phyloP scores from a whole-genome alignment of 2,113 vertebrate species.

The Australoheros scitulus region DNA sequence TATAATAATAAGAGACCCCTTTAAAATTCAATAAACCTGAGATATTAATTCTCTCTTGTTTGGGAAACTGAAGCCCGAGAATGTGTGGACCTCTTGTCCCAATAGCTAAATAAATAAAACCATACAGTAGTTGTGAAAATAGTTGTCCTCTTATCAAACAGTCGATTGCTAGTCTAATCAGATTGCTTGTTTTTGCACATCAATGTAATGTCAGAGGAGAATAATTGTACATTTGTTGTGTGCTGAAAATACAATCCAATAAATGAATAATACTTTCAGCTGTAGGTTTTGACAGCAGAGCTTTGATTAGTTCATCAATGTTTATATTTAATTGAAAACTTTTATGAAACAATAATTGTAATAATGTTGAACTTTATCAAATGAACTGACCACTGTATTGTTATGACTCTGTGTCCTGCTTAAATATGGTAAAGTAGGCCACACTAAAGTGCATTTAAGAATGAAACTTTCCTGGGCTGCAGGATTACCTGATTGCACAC shows the following conservation, averaged over 20 bases:
- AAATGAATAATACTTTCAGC: too few relatives aligned
- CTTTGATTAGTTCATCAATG: not conserved
- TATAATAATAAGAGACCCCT: not conserved
- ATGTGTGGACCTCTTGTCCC: not conserved
- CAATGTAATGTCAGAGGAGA: not conserved
- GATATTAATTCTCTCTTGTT: not conserved
- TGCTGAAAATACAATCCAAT: not conserved
- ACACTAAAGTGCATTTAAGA: not conserved
- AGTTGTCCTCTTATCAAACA: not conserved
- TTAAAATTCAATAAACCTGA: not conserved
- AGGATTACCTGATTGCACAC: not conserved
- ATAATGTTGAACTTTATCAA: not conserved
- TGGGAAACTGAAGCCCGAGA: not conserved
- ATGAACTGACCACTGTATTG: not conserved
- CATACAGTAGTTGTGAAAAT: not conserved
- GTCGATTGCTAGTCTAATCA: too few relatives aligned
- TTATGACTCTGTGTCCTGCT: not conserved
- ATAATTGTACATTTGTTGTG: not conserved
- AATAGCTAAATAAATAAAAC: not conserved
- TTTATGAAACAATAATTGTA: not conserved
- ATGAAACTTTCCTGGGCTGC: not conserved
- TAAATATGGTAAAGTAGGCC: not conserved
- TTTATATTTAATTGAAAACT: not conserved
- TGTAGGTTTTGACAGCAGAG: too few relatives aligned
- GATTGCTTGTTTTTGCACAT: not conserved